Evolutionary conservation across 2,113 vertebrate genomes (phyloP), one percentile per base, ranked within the genome.

Genomic region (Lates calcarifer): DNA sequence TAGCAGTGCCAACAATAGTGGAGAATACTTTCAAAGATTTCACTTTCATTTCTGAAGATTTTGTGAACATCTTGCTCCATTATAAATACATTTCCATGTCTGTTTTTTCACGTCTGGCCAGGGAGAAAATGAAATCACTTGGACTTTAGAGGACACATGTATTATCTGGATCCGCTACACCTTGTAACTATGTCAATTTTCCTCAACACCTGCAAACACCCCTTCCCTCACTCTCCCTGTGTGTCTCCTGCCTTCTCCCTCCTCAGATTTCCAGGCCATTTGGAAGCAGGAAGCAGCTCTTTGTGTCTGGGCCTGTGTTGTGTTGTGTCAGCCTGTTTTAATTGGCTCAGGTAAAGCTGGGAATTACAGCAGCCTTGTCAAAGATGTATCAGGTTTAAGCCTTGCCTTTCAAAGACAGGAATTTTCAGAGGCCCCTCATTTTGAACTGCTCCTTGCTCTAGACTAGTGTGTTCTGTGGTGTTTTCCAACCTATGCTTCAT

Each of bases 301-400:
- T 79, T 84, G 75, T 81, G 63, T 37, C 31, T 5, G 5, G 73
- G 53, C 35, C 28, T 43, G 49, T 53, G 71, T 74, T 33, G 58
- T 68, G 64, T 77, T 2, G 70, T 57, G 84, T 81, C 61, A 47
- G 77, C 66, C 75, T 77, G 82, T 86, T 90, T 84, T 92, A 90
- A 94, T 93, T 92, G 87, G 88, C 67, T 69, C 81, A 90, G 86
- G 90, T 91, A 93, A 93, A 93, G 89, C 93, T 83, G 83, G 91
- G 92, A 93, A 84, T 91, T 93, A 94, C 85, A 85, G 86, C 81
- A 78, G 87, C 83, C 75, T 81, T 72, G 85, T 90, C 87, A 82
- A 81, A 82, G 87, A 83, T 86, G 89, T 92, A 93, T 93, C 92
- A 90, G 91, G 92, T 94, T 94, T 92, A 94, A 92, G 85, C 88